These are phyloP conservation scores for Ennomos quercinarius DNA, from an alignment of 2,888 invertebrate genomes.

Conservation along the genomic window DNA sequence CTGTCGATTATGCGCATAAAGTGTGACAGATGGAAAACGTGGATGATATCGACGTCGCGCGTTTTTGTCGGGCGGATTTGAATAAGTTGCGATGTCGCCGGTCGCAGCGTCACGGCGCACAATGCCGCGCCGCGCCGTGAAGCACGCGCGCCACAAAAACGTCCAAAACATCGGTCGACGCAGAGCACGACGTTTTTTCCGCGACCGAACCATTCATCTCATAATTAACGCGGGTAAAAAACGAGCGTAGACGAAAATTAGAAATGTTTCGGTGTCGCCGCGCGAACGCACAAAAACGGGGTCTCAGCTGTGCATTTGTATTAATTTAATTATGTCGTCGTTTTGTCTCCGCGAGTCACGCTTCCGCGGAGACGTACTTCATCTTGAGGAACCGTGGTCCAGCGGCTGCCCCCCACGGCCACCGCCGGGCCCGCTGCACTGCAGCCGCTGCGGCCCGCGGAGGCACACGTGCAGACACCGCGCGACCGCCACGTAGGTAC, in stretches of 20 bases:
- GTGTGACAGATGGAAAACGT: constrained; percentile 30
- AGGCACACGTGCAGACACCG: neutral
- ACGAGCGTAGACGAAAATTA: constrained; percentile 72
- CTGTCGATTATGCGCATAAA: constrained; percentile 24
- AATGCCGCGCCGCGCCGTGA: constrained; percentile 51
- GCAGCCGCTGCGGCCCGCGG: neutral
- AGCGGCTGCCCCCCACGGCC: constrained; percentile 6
- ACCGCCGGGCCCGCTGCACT: neutral
- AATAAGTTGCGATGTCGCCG: constrained; percentile 21
- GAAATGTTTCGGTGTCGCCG: constrained; percentile 75
- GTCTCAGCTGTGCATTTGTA: constrained; percentile 63
- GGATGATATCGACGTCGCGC: constrained; percentile 29
- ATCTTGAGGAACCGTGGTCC: constrained; percentile 28
- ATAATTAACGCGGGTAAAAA: constrained; percentile 81
- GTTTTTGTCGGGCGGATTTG: constrained; percentile 26
- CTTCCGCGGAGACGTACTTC: constrained; percentile 23
- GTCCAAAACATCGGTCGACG: constrained; percentile 32
- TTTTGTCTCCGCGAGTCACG: constrained; percentile 64
- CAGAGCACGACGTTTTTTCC: constrained; percentile 50
- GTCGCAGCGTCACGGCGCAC: constrained; percentile 13
- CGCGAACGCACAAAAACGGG: constrained; percentile 58
- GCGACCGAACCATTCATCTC: constrained; percentile 67
- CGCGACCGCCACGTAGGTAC: too few relatives aligned
- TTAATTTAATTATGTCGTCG: constrained; percentile 77
- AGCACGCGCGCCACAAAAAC: constrained; percentile 70